Conservation (phyloP, 2,888 invertebrate genomes). For the Seladonia tumulorum region DNA sequence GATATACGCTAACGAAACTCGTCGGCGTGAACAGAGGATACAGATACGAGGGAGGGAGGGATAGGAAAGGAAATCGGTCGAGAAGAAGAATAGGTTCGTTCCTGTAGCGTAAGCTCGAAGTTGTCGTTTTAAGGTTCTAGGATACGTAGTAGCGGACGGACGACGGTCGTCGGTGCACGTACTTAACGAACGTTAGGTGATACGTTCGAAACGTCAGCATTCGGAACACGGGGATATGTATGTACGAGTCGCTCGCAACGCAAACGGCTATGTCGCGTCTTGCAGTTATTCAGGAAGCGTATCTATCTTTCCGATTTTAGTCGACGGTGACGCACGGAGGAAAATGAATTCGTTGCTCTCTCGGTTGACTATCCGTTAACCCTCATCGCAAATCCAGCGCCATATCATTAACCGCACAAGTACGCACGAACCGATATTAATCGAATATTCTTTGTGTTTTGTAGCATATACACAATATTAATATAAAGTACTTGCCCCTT, state of each 20-base stretch:
- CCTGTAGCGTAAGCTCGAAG: constrained; percentile 73
- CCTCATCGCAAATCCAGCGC: not conserved
- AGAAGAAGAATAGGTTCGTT: constrained; percentile 68
- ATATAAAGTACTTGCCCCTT: too few relatives aligned
- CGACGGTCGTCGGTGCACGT: constrained; percentile 63
- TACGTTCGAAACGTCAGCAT: constrained; percentile 12
- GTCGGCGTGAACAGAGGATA: constrained; percentile 67
- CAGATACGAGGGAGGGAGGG: constrained; percentile 13
- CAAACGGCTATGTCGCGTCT: constrained; percentile 6
- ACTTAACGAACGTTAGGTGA: constrained; percentile 62
- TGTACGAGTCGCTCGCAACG: constrained; percentile 32
- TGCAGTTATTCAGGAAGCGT: constrained; percentile 47
- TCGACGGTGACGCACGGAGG: constrained; percentile 4
- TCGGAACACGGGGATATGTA: not conserved
- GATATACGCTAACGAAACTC: constrained; percentile 76
- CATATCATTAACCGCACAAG: too few relatives aligned
- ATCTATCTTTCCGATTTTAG: constrained; percentile 30
- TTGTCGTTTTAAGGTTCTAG: constrained; percentile 60
- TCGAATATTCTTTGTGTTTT: too few relatives aligned
- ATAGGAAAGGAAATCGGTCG: not conserved
- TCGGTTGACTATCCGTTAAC: not conserved
- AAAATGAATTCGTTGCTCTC: not conserved
- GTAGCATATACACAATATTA: too few relatives aligned
- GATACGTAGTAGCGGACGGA: constrained; percentile 35
- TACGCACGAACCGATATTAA: too few relatives aligned